Evolutionary conservation across 2,113 vertebrate species (phyloP).

Genomic region (Alosa alosa): DNA sequence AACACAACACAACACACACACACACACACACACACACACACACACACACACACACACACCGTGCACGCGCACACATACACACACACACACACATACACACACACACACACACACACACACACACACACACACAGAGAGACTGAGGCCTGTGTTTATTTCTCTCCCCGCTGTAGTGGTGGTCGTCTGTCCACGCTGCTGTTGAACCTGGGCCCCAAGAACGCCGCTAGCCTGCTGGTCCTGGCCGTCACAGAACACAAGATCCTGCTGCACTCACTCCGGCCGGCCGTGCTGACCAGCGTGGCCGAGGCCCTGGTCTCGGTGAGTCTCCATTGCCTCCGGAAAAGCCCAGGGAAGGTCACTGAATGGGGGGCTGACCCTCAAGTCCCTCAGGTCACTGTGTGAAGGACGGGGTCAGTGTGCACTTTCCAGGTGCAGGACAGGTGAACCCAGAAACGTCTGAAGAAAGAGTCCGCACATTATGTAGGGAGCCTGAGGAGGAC

Average conservation of each 20-base stretch:
- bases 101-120: background rate
- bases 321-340: slow-evolving; percentile 60
- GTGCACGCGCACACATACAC: background rate
- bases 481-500: too few species aligned
- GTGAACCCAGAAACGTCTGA: too few species aligned
- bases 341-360: background rate
- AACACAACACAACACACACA: background rate
- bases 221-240: slow-evolving; percentile 88
- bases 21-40: background rate
- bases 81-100: background rate
- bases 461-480: too few species aligned
- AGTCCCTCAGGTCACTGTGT: too few species aligned
- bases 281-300: slow-evolving; percentile 95
- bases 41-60: too few species aligned
- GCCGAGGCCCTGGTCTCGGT: slow-evolving; percentile 97
- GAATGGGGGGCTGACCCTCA: background rate
- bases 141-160: background rate
- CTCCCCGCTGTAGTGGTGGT: slow-evolving; percentile 77
- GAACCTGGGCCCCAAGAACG: slow-evolving; percentile 95
- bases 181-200: slow-evolving; percentile 93
- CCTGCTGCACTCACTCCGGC: slow-evolving; percentile 93
- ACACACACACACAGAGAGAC: background rate
- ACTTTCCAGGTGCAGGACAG: too few species aligned
- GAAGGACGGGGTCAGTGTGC: background rate
- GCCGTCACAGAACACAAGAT: slow-evolving; percentile 98